These are phyloP conservation scores for Noctua fimbriata DNA, from an alignment of 2,888 invertebrate species.

Conservation along the genomic window DNA sequence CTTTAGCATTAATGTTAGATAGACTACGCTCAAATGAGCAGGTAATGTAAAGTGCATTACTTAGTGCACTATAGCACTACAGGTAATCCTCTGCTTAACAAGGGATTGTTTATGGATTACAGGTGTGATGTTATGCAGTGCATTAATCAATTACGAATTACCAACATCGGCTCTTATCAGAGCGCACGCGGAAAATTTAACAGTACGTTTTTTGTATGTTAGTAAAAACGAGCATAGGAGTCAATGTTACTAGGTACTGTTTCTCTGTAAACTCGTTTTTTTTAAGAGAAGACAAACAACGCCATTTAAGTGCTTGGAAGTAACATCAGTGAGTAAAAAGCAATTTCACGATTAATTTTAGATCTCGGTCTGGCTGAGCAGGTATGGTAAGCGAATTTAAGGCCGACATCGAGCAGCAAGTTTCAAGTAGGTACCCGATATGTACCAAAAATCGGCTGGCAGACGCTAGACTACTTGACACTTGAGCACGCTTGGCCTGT, in stretches of 20 bases:
- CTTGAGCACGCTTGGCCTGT: constrained; percentile 27
- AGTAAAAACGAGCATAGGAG: background rate
- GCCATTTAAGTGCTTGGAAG: background rate
- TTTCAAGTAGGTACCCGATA: background rate
- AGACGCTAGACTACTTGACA: constrained; percentile 9
- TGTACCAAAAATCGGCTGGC: constrained; percentile 1
- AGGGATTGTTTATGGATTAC: background rate
- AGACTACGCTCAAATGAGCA: background rate
- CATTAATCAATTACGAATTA: background rate
- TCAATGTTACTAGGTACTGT: background rate
- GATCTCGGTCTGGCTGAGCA: background rate
- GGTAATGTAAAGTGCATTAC: background rate
- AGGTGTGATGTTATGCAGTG: background rate
- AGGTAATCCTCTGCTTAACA: background rate
- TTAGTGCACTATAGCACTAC: background rate
- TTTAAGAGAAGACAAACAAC: background rate
- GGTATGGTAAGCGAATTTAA: background rate
- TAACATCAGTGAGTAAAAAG: too few species aligned
- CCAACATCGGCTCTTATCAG: background rate
- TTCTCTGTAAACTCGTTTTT: background rate
- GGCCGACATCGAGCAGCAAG: background rate
- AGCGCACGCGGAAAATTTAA: background rate
- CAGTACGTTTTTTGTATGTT: background rate
- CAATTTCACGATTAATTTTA: background rate
- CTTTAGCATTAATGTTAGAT: background rate